phyloP scores from a whole-genome alignment of 2,113 vertebrate genomes.

The Loxodonta africana region DNA sequence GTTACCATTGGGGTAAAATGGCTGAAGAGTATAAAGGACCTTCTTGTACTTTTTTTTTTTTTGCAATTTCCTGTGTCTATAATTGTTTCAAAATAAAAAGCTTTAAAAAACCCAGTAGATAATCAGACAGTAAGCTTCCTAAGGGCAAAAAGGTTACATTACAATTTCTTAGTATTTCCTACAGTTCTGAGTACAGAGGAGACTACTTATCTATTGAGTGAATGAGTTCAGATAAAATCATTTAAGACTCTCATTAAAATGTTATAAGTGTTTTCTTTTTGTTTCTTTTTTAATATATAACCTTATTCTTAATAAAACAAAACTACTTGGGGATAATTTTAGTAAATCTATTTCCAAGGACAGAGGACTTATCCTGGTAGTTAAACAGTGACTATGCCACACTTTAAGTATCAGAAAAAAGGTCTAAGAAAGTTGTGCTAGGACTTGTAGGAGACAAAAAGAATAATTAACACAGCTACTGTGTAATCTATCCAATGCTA shows the following conservation, averaged over 20 bases:
- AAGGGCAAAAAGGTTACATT: slow-evolving; percentile 36
- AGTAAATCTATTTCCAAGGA: slow-evolving; percentile 46
- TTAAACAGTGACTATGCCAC: slow-evolving; percentile 46
- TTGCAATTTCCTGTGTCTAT: slow-evolving; percentile 28
- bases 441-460: slow-evolving; percentile 65
- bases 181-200: slow-evolving; percentile 32
- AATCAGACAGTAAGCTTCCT: slow-evolving; percentile 33
- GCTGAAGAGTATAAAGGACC: slow-evolving; percentile 24
- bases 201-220: not conserved
- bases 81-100: slow-evolving; percentile 69
- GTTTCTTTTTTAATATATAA: slow-evolving; percentile 61
- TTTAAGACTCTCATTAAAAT: not conserved
- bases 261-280: not conserved
- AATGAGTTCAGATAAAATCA: not conserved
- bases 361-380: slow-evolving; percentile 45
- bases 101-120: slow-evolving; percentile 37
- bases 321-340: slow-evolving; percentile 31
- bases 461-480: slow-evolving; percentile 64
- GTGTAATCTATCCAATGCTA: slow-evolving; percentile 40
- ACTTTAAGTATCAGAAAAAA: slow-evolving; percentile 53
- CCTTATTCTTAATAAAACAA: slow-evolving; percentile 53
- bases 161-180: slow-evolving; percentile 13
- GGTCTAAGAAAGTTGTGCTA: slow-evolving; percentile 40
- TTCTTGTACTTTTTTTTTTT: not conserved
- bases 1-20: slow-evolving; percentile 1